Evolutionary conservation across 2,888 invertebrate genomes (phyloP).

Genomic region (Nomada goodeniana): DNA sequence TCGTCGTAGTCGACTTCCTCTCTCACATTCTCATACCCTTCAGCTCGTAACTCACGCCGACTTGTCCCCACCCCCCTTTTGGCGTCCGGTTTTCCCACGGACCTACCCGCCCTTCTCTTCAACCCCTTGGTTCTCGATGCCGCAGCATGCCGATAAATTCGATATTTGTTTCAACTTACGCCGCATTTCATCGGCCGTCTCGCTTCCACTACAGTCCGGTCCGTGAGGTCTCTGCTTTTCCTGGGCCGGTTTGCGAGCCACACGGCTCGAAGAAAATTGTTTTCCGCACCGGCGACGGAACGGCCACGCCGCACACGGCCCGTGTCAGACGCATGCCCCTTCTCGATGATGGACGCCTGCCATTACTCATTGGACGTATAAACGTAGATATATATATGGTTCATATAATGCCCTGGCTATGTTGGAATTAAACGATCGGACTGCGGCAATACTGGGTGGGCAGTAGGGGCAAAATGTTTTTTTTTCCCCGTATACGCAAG

Average conservation of each 20-base stretch:
- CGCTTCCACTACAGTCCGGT: neutral
- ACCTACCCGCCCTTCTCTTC: constrained; percentile 22
- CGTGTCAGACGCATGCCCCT: constrained; percentile 72
- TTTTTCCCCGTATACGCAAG: neutral
- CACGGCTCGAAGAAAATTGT: constrained; percentile 74
- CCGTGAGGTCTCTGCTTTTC: constrained; percentile 13
- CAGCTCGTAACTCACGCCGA: constrained; percentile 69
- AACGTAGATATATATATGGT: constrained; percentile 53
- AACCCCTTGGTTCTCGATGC: constrained; percentile 13
- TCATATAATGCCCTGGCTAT: constrained; percentile 41
- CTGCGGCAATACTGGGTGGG: neutral
- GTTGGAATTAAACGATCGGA: constrained; percentile 40
- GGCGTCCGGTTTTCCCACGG: constrained; percentile 64
- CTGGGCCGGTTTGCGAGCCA: constrained; percentile 24
- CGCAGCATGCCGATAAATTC: constrained; percentile 80
- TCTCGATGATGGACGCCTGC: constrained; percentile 74
- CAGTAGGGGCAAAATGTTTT: neutral
- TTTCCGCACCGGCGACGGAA: constrained; percentile 64
- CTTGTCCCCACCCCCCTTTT: constrained; percentile 58
- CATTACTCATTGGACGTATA: constrained; percentile 75
- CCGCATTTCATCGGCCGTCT: constrained; percentile 75
- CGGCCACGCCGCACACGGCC: constrained; percentile 50
- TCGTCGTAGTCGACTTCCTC: constrained; percentile 72
- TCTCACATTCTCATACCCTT: constrained; percentile 52
- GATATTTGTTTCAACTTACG: constrained; percentile 84